phyloP scores from a whole-genome alignment of 2,888 invertebrate species.

The Drosophila nigricruria region DNA sequence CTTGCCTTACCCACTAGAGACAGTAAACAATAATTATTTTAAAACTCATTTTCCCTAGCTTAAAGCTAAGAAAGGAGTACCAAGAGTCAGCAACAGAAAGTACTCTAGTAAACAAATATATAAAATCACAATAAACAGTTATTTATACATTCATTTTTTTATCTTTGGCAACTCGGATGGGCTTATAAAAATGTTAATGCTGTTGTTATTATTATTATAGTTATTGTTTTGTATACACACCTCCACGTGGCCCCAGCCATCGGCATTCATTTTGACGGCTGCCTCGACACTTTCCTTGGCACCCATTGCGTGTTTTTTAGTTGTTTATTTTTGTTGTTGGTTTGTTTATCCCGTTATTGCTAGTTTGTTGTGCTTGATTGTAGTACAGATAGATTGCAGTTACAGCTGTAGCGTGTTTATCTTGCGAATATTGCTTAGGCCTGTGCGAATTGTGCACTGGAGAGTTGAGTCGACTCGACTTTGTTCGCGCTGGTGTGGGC shows the following conservation, averaged over 20 bases:
- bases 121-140: neutral
- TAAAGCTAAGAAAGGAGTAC: neutral
- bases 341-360: constrained; percentile 22
- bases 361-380: constrained; percentile 43
- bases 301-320: constrained; percentile 87
- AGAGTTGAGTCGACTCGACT: constrained; percentile 16
- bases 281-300: constrained; percentile 93
- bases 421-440: constrained; percentile 42
- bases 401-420: constrained; percentile 48
- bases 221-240: constrained; percentile 86
- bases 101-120: neutral
- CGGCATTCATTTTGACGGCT: constrained; percentile 91
- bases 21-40: neutral
- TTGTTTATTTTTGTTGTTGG: constrained; percentile 26
- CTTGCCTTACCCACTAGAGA: no score
- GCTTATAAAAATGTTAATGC: constrained; percentile 8
- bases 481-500: neutral
- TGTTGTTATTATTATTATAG: constrained; percentile 17
- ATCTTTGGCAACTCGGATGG: constrained; percentile 4
- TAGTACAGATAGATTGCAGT: constrained; percentile 38
- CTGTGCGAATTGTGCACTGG: constrained; percentile 36
- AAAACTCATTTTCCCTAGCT: neutral
- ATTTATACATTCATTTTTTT: neutral
- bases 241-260: constrained; percentile 93
- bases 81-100: neutral